Evolutionary conservation across 1,140 invertebrate genomes (phyloP).

Genomic region (Drosophila parvula): DNA sequence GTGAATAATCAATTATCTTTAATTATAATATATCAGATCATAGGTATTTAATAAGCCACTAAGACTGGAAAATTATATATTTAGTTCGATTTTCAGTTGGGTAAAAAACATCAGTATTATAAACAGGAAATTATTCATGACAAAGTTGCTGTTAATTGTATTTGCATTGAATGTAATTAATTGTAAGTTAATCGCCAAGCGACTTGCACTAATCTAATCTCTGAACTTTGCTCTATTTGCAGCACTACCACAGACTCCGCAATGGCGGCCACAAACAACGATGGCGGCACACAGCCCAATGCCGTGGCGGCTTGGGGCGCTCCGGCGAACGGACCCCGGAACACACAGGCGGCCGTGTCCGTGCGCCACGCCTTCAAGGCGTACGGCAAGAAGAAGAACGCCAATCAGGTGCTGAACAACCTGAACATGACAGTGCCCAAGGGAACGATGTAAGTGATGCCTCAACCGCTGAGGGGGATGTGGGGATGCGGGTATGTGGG

Average conservation of each 20-base stretch:
- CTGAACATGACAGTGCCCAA: slow-evolving; percentile 96
- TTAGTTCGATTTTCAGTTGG: neutral
- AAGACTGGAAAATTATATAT: neutral
- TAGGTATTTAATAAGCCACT: neutral
- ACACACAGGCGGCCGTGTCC: slow-evolving; percentile 90
- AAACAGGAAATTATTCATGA: neutral
- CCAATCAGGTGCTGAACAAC: slow-evolving; percentile 92
- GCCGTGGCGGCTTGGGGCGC: slow-evolving; percentile 65
- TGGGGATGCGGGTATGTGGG: neutral
- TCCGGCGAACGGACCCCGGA: slow-evolving; percentile 76
- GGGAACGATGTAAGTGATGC: slow-evolving; percentile 93
- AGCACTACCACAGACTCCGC: slow-evolving; percentile 71
- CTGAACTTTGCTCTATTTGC: slow-evolving; percentile 30
- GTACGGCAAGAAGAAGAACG: slow-evolving; percentile 93
- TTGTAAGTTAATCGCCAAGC: neutral
- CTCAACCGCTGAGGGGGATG: neutral
- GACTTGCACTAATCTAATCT: neutral
- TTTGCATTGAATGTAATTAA: slow-evolving; percentile 1
- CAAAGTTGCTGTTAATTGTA: neutral
- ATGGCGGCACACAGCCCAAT: slow-evolving; percentile 77
- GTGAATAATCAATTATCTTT: neutral
- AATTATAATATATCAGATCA: neutral
- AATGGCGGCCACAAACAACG: slow-evolving; percentile 80
- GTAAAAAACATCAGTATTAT: neutral
- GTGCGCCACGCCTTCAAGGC: slow-evolving; percentile 93